Percentiles rank a stretch among this genome's conserved stretches.
phyloP scores from a whole-genome alignment of 1,140 invertebrate genomes.

The Reticulitermes speratus region DNA sequence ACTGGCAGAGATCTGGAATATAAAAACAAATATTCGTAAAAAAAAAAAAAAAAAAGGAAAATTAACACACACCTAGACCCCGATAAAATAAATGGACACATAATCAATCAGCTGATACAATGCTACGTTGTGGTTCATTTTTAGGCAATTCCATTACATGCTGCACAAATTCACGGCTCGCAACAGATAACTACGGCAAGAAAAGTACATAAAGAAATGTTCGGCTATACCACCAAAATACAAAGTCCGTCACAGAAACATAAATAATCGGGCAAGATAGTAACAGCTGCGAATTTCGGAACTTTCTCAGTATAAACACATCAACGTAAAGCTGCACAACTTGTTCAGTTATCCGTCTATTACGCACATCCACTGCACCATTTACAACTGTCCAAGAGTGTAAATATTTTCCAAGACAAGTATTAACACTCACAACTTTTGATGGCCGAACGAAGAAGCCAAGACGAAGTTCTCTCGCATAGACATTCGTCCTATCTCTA shows the following conservation, averaged over 20 bases:
- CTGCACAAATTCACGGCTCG: background rate
- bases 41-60: no score
- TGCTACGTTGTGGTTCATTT: background rate
- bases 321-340: background rate
- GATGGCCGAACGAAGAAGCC: slow-evolving; percentile 33
- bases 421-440: slow-evolving; percentile 1
- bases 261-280: background rate
- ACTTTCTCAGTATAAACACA: background rate
- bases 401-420: slow-evolving; percentile 13
- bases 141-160: background rate
- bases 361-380: background rate
- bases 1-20: slow-evolving; percentile 30
- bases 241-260: background rate
- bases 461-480: slow-evolving; percentile 21
- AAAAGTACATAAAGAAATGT: background rate
- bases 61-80: no score
- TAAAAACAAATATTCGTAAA: background rate
- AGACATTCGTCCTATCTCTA: slow-evolving; percentile 42
- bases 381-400: background rate
- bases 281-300: background rate
- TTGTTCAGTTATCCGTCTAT: no score
- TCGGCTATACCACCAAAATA: background rate
- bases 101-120: background rate
- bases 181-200: background rate
- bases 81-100: background rate